Percentiles rank a stretch among this genome's conserved stretches.
These are phyloP conservation scores for Lagorchestes hirsutus DNA, from an alignment of 2,797 vertebrate genomes.

Conservation along the genomic window DNA sequence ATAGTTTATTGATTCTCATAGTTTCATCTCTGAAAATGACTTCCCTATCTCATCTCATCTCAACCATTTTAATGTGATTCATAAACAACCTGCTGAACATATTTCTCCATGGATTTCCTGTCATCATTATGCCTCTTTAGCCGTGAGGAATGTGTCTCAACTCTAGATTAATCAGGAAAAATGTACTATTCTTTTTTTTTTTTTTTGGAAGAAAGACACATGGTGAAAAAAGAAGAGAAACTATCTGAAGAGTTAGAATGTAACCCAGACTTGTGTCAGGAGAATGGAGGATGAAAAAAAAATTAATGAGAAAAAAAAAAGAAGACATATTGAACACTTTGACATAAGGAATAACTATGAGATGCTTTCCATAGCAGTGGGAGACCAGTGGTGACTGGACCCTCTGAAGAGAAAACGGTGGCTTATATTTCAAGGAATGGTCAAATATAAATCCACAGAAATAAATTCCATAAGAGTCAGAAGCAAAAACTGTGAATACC, in stretches of 20 bases:
- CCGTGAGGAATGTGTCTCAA: background rate
- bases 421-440: background rate
- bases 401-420: background rate
- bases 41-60: background rate
- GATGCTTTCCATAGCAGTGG: background rate
- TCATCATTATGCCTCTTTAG: background rate
- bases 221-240: background rate
- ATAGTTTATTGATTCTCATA: slow-evolving; percentile 9
- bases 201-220: background rate
- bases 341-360: background rate
- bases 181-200: background rate
- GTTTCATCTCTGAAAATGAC: background rate
- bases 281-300: background rate
- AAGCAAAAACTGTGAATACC: background rate
- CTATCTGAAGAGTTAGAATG: background rate
- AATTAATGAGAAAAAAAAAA: background rate
- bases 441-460: background rate
- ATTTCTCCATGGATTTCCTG: background rate
- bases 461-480: background rate
- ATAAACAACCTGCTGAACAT: background rate
- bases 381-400: background rate
- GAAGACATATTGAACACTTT: background rate
- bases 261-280: background rate
- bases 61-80: background rate
- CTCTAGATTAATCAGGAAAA: background rate